Conservation (phyloP, 1,140 invertebrate genomes). For the Acromyrmex echinatior region DNA sequence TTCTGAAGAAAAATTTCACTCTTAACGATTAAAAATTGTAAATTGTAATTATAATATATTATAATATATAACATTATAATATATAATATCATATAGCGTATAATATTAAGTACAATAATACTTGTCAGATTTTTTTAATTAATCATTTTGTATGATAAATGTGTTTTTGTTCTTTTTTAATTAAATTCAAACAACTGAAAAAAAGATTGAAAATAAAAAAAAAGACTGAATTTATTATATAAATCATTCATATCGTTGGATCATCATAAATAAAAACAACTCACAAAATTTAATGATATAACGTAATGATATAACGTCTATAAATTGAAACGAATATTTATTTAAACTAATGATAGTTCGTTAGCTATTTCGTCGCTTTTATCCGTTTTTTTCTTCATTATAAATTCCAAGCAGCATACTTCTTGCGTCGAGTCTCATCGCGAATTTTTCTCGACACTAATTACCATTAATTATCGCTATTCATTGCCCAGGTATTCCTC, state of each 20-base stretch:
- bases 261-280: not conserved
- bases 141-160: not conserved
- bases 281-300: not conserved
- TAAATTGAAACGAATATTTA: conserved; percentile 7
- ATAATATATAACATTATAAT: too few species aligned
- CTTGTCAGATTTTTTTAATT: not conserved
- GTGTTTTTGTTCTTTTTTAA: not conserved
- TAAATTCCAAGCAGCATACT: not conserved
- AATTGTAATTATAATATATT: too few species aligned
- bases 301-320: not conserved
- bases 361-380: not conserved
- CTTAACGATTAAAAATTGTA: too few species aligned
- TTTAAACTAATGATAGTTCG: not conserved
- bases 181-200: not conserved
- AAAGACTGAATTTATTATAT: not conserved
- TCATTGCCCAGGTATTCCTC: not conserved
- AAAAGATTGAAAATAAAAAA: not conserved
- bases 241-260: too few species aligned
- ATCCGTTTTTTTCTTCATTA: not conserved
- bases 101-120: not conserved
- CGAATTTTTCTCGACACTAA: not conserved
- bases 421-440: not conserved
- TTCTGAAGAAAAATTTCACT: too few species aligned
- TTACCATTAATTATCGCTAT: conserved; percentile 9
- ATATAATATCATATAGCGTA: not conserved